Conservation (phyloP, 2,797 vertebrate genomes). For the Agapornis canus region DNA sequence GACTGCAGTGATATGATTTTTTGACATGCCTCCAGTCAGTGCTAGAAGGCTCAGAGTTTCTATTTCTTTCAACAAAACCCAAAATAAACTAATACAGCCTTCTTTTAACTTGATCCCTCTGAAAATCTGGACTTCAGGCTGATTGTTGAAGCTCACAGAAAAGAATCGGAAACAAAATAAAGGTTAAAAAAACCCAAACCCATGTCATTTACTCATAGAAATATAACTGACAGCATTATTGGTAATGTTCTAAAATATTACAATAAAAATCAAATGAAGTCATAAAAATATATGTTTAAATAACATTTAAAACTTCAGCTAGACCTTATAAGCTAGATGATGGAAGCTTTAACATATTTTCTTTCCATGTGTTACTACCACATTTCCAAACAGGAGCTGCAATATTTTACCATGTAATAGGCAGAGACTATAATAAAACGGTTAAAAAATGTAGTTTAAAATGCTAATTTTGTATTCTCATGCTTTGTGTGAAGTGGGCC, state of each 20-base stretch:
- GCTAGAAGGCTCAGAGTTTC: neutral
- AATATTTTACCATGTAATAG: conserved; percentile 7
- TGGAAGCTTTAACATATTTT: neutral
- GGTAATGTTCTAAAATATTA: neutral
- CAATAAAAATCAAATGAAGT: neutral
- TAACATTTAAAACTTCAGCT: neutral
- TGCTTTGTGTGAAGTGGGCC: neutral
- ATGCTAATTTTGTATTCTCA: neutral
- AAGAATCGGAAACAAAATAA: neutral
- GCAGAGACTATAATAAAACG: neutral
- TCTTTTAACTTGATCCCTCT: neutral
- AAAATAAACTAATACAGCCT: neutral
- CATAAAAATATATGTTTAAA: neutral
- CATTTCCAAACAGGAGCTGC: neutral
- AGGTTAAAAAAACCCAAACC: rapidly evolving
- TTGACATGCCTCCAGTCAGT: neutral
- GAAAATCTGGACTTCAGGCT: neutral
- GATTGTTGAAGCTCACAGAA: neutral
- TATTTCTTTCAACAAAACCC: neutral
- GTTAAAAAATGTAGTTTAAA: neutral
- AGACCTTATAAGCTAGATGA: neutral
- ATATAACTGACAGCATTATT: neutral
- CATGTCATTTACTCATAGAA: neutral
- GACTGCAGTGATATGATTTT: neutral
- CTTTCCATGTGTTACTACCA: neutral